Evolutionary conservation across 2,113 vertebrate species (phyloP).

Genomic region (Catharus bicknelli): DNA sequence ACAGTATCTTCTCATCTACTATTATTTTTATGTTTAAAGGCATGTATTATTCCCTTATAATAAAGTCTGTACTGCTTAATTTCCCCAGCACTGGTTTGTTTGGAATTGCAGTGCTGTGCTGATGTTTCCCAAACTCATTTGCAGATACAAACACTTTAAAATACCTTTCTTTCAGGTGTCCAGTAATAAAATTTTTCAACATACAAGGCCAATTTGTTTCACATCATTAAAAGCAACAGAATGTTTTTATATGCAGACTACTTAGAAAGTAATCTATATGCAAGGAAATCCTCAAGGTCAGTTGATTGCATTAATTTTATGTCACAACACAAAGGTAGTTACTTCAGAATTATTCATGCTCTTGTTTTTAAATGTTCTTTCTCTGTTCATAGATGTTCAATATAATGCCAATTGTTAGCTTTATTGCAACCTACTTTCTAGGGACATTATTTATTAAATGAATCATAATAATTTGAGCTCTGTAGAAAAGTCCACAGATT

Average conservation of each 20-base stretch:
- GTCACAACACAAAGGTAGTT: background rate
- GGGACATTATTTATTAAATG: background rate
- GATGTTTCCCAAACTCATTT: background rate
- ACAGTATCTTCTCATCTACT: background rate
- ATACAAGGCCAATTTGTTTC: background rate
- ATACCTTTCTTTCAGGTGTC: background rate
- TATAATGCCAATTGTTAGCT: background rate
- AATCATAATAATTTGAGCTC: background rate
- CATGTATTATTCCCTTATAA: background rate
- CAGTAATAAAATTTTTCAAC: background rate
- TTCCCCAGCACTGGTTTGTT: background rate
- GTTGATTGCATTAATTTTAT: background rate
- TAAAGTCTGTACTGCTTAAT: background rate
- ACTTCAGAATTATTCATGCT: background rate
- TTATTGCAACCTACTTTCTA: background rate
- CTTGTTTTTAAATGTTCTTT: background rate
- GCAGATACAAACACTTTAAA: background rate
- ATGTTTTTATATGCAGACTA: background rate
- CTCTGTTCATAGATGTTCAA: background rate
- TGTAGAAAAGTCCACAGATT: background rate
- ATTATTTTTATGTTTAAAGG: background rate
- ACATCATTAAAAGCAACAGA: background rate
- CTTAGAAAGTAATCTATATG: background rate
- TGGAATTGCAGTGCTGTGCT: background rate
- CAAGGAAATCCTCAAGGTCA: background rate